Evolutionary conservation across 2,888 invertebrate genomes (phyloP), one percentile per base, ranked within the genome.

Genomic region (Eilema sororculum): DNA sequence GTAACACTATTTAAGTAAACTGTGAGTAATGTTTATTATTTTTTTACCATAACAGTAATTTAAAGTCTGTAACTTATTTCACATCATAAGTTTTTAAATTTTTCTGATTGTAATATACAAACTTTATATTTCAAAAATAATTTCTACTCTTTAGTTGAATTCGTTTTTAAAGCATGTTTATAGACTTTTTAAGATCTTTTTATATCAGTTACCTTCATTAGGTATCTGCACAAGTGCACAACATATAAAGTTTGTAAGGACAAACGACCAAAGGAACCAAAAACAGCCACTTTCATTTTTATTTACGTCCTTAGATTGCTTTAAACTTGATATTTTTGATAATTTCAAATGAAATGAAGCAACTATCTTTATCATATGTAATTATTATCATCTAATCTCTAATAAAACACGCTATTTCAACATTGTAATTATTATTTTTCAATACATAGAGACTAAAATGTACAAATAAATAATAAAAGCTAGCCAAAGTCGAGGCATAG

Each of bases 401-500:
- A 9, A 37, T n/a, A 30, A 56, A 25, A 52, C n/a, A 33, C 30
- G 6, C 22, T 56, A 30, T 65, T 56, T 65, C 56, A 33, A 65
- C 56, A 30, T 16, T 8, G 22, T 30, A 56, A 8, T 33, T n/a
- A n/a, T 12, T 56, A 10, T n/a, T 28, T 30, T 56, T 65, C 28
- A 65, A n/a, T 22, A 30, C 16, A 9, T 46, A 46, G 16, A 46
- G 30, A n/a, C n/a, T 22, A 30, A 65, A 28, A 10, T 2, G 24
- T 24, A 52, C n/a, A 30, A 56, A 37, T 58, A 10, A 65, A 10
- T 0, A 37, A 25, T 30, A 70, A 64, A 59, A 60, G 16, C 1
- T 13, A 70, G 57, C 8, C 71, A 28, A 72, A 82, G 57, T 67
- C 71, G 64, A 60, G 67, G n/a, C 41, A 16, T 28, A 62, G 6